Evolutionary conservation across 2,888 invertebrate genomes (phyloP), one percentile per base, ranked within the genome.

Genomic region (Odontomyia ornata): DNA sequence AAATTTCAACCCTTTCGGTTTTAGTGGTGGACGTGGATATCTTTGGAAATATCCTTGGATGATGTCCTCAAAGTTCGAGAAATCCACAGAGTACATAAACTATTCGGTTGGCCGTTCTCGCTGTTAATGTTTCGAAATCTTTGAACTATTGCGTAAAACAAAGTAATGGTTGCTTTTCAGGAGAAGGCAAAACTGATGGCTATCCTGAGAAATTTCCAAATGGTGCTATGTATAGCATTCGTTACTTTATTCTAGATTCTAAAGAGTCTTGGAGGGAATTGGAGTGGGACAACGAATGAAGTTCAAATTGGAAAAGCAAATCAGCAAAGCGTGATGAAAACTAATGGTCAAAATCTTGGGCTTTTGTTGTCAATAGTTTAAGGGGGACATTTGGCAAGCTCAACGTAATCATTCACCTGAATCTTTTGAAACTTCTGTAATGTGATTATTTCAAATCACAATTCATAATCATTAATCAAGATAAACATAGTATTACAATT

Each of bases 1-100:
- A 73, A 73, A 73, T 73, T 73, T 73, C 73, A 73, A 73, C 73
- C 73, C 73, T 73, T 73, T 73, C 73, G 73, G 73, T 73, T 73
- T 73, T 60, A 60, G 73, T 73, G 69, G 69, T 69, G 69, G 69
- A 69, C 69, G 69, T 36, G 30, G 46, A 47, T 69, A 27, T 69
- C 69, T 69, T 69, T 69, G 9, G 46, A 18, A 1, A 47, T 69
- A 69, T 47, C 47, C 47, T 47, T 47, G 69, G 69, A 69, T 69
- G 73, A 73, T 73, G 30, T 73, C 73, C 73, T 60, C 57, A 73
- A 73, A 73, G 73, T 73, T 73, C 47, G 5, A 18, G 25, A 36
- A 60, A 57, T 73, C 73, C 73, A 36, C 73, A 73, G 13, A 60
- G 57, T 27, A 57, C 60, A 60, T 73, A 60, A 73, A 73, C 73